Base-by-base conservation (phyloP, 2,113 vertebrate genomes). In the Ceyx melanurus region DNA sequence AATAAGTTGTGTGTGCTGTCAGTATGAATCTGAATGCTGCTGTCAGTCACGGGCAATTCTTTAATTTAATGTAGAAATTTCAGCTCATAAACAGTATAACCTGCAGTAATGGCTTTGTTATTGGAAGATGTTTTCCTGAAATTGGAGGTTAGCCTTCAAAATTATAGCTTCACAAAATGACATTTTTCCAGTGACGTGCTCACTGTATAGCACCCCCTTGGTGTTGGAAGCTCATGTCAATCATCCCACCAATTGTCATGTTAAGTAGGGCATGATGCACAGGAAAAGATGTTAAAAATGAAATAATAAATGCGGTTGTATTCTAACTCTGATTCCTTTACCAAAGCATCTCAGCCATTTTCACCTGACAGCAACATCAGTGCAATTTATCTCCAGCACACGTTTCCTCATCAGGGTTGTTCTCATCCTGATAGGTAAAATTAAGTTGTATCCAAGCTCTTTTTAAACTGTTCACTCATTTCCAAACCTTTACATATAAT, bases 401-500 rank as follows among this genome's bases (percentile, higher is more conserved):
- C 0, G 1, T 91, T 95, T 90, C 72, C 48, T 88, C 67, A 57
- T 80, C 58, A 37, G 29, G 78, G 23, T 85, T 94, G 48, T 92
- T 94, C 68, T 51, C 31, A 72, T 88, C 57, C 62, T 86, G 76
- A 33, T 85, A 97, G 70, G 90, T 89, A 94, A 82, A 89, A 86
- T 91, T 68, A 68, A 94, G 68, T 60, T 81, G 71, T 86, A 95
- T 78, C 80, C 71, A 33, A 85, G 72, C 21, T 81, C 80, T 66
- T 89, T 90, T 94, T 88, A 92, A 97, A 92, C 48, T 74, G 29
- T 61, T 70, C 74, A 21, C 75, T 97, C 91, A 60, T 72, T 95
- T 91, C 96, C 51, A 86, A 95, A 87, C 18, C 35, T 96, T 90
- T 94, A 65, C 40, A n/a, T 82, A 40, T 96, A 96, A 96, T 97